Percentiles rank a stretch among this genome's conserved stretches.
phyloP scores from a whole-genome alignment of 2,113 vertebrate species.

The Nyctereutes procyonoides region DNA sequence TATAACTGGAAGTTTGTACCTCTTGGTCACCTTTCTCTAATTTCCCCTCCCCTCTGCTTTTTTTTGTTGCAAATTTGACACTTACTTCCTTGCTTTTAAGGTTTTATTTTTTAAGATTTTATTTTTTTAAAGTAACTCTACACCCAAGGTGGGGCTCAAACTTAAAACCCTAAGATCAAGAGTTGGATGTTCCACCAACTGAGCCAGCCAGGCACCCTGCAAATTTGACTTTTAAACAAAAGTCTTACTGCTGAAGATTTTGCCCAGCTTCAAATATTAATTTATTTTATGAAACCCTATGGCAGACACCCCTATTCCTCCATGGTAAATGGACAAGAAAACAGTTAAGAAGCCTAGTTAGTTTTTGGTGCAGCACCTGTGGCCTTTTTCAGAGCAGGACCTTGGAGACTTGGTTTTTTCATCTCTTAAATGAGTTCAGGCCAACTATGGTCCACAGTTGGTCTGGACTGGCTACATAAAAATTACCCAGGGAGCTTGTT shows the following conservation, averaged over 20 bases:
- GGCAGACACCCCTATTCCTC: background rate
- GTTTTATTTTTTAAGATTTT: background rate
- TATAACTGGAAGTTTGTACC: background rate
- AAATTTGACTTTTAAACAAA: conserved; percentile 51
- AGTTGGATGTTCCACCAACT: background rate
- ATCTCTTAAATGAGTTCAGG: conserved; percentile 61
- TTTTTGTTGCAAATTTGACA: background rate
- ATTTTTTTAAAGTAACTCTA: background rate
- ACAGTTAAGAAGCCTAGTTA: conserved; percentile 40
- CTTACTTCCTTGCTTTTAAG: background rate
- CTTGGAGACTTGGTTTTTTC: conserved; percentile 28
- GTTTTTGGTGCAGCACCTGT: conserved; percentile 26
- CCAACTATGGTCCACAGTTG: background rate
- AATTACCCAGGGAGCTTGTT: conserved; percentile 67
- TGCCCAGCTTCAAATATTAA: conserved; percentile 3
- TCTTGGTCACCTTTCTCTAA: background rate
- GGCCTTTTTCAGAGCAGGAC: background rate
- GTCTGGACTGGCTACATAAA: conserved; percentile 46
- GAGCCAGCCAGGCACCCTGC: background rate
- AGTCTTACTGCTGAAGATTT: conserved; percentile 43
- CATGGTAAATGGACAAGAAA: conserved; percentile 36
- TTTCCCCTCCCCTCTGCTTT: background rate
- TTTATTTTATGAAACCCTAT: conserved; percentile 35
- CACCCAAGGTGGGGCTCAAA: background rate
- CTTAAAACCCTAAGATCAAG: background rate